Evolutionary conservation across 1,140 invertebrate species (phyloP), one percentile per base, ranked within the genome.

Genomic region (Halotydeus destructor): DNA sequence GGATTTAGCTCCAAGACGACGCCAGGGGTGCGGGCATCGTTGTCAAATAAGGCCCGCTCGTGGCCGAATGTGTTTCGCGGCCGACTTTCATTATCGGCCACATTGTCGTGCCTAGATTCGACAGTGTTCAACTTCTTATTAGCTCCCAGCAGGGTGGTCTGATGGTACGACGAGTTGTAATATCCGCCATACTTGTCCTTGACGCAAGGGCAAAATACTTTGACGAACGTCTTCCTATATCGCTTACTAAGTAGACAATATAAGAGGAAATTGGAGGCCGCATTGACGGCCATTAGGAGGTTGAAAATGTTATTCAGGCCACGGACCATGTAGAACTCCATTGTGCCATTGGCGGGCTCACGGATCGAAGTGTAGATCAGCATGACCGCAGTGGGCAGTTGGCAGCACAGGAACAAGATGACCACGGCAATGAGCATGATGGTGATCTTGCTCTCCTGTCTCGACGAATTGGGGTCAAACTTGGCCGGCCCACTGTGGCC

Each of bases 221-320:
- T 55, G 31, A 69, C 60, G 46, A 81, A 72, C 4, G 76, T 79
- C 44, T 68, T 68, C 22, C 77, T 62, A 60, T 78, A 81, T 50
- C 74, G 74, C 53, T 74, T 72, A 47, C 74, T 76, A 50, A 81
- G 67, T 21, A 72, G 70, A 44, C 75, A 78, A 56, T 81, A 81
- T 26, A 81, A 59, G 36, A 81, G 61, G 58, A 81, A 80, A 60
- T 80, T 80, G 2, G 64, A 66, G 1, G 63, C 60, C 2, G 77
- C 71, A 59, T 79, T 79, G 26, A 78, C 58, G 24, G 70, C 67
- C 5, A 73, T 63, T 16, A 81, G 58, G 18, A 78, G 61, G 56
- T 80, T 80, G 55, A 69, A 75, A 21, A 79, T 67, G 58, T 78
- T 79, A 6, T 72, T 72, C 2, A 74, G 55, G 32, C 67, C 70